phyloP scores from a whole-genome alignment of 2,113 vertebrate genomes.

The Sinocyclocheilus anophthalmus region DNA sequence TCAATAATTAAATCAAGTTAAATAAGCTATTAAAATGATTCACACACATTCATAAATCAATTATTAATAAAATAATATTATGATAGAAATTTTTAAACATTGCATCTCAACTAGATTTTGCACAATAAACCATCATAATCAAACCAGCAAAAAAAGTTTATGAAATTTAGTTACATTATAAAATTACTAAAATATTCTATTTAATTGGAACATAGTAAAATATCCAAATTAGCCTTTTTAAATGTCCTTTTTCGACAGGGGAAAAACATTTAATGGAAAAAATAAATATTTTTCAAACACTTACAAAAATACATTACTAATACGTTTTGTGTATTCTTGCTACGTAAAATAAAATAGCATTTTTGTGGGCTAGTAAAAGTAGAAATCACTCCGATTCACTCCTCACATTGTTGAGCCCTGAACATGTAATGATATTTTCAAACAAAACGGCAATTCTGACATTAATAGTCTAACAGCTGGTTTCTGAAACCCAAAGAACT shows the following conservation, averaged over 20 bases:
- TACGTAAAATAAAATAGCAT: neutral
- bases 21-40: no score
- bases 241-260: neutral
- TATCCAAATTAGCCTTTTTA: neutral
- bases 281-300: neutral
- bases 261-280: neutral
- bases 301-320: slow-evolving; percentile 10
- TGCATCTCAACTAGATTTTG: neutral
- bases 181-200: neutral
- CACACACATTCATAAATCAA: no score
- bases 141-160: neutral
- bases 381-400: neutral
- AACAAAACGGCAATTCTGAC: neutral
- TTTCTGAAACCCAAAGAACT: neutral
- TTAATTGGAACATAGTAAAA: neutral
- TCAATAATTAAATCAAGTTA: neutral
- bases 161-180: neutral
- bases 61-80: no score
- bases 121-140: neutral
- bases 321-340: neutral
- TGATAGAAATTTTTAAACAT: no score
- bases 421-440: slow-evolving; percentile 8
- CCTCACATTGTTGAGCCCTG: slow-evolving; percentile 22
- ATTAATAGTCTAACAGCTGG: neutral
- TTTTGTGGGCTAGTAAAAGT: neutral